Evolutionary conservation across 2,113 vertebrate genomes (phyloP).

Genomic region (Sphaerodactylus townsendi): DNA sequence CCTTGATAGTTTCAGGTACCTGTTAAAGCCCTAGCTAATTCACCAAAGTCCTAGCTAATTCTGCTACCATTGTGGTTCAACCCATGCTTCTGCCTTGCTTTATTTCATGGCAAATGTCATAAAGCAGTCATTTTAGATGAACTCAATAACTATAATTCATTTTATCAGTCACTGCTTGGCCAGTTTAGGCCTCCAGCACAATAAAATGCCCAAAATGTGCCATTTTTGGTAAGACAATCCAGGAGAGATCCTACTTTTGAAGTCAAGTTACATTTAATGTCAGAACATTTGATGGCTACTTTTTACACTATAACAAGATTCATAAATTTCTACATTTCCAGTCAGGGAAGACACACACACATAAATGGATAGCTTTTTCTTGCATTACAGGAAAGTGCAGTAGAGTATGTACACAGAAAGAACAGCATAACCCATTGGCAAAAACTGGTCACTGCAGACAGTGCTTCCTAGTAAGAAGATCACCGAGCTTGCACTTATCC

Average conservation of each 20-base stretch:
- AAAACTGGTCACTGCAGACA: conserved; percentile 40
- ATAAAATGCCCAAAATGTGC: too few relatives aligned
- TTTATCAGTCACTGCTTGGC: too few relatives aligned
- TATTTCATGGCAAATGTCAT: too few relatives aligned
- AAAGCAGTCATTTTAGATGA: too few relatives aligned
- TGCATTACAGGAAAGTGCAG: conserved; percentile 77
- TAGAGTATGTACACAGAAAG: conserved; percentile 62
- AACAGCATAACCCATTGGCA: conserved; percentile 54
- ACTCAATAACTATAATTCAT: too few relatives aligned
- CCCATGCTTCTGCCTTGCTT: too few relatives aligned
- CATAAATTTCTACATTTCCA: conserved; percentile 74
- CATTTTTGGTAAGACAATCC: neutral
- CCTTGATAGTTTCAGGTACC: too few relatives aligned
- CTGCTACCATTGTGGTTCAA: too few relatives aligned
- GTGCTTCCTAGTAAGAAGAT: conserved; percentile 45
- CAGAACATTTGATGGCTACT: conserved; percentile 47
- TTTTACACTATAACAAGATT: conserved; percentile 58
- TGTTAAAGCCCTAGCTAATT: too few relatives aligned
- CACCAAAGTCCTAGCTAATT: too few relatives aligned
- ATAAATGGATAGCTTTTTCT: conserved; percentile 69
- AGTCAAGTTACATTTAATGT: conserved; percentile 63
- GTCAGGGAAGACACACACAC: conserved; percentile 71
- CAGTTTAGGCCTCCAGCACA: too few relatives aligned
- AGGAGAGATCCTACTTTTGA: neutral
- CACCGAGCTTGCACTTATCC: conserved; percentile 54